A percentile compares a stretch with the other conserved stretches of the same genome.
Evolutionary conservation across 2,797 vertebrate genomes (phyloP).

Genomic region (Molossus molossus): DNA sequence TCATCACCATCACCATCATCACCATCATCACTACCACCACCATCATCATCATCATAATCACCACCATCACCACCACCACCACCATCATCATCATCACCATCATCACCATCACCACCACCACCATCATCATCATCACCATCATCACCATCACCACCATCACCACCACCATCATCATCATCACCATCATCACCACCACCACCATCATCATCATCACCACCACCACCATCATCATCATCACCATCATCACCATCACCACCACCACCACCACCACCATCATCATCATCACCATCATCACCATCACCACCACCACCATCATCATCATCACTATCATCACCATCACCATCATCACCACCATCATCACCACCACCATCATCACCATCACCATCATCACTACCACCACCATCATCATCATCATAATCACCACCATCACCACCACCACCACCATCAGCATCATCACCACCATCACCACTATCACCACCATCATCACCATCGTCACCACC

Average conservation of each 20-base stretch:
- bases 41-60: no score
- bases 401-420: rapidly evolving
- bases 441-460: rapidly evolving
- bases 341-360: rapidly evolving
- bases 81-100: no score
- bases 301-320: rapidly evolving
- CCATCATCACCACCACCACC: rapidly evolving
- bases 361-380: rapidly evolving
- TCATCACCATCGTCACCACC: rapidly evolving
- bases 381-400: rapidly evolving
- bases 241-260: rapidly evolving
- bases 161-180: rapidly evolving
- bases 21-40: no score
- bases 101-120: rapidly evolving
- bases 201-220: rapidly evolving
- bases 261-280: rapidly evolving
- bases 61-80: no score
- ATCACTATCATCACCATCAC: rapidly evolving
- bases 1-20: rapidly evolving
- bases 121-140: rapidly evolving
- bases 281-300: rapidly evolving
- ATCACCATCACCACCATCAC: rapidly evolving
- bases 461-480: rapidly evolving
- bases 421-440: rapidly evolving
- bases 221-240: rapidly evolving